Base-by-base conservation (phyloP, 2,888 invertebrate genomes). In the Xanthia icteritia region DNA sequence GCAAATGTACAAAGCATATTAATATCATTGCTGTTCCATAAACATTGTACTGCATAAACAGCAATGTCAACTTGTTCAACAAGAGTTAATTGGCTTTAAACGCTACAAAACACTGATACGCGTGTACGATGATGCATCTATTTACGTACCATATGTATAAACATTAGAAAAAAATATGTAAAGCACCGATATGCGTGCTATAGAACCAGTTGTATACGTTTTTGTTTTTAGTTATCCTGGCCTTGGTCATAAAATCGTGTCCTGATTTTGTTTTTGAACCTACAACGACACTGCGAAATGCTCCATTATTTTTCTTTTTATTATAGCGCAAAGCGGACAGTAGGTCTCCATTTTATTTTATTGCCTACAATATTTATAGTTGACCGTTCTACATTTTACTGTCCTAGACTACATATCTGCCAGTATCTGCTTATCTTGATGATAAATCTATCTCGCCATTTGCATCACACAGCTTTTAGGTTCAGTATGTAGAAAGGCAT, bases 71-170 rank as follows among this genome's bases (percentile, higher is more conserved):
- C 76, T 80, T 77, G 86, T 79, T 78, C 76, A 89, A 88, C 79
- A 71, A 87, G 84, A 79, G 80, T 84, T 82, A 86, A 88, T 83
- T 86, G 85, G 74, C 71, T 86, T 78, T 61, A 86, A 81, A 88
- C 61, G 79, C 48, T 79, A 80, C 74, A 73, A 72, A 86, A 78
- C 66, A 76, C 56, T 76, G 77, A 86, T 77, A 83, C 76, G 76
- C 66, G 66, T 54, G 71, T 68, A 73, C 66, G 65, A n/a, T 66
- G 31, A 60, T 65, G 68, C 39, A 70, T 85, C n/a, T 64, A 70
- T 77, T 73, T 77, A 56, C 54, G 60, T 73, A 27, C 15, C n/a
- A n/a, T 65, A 63, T 11, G 5, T n/a, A 67, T 20, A 36, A 11
- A 36, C 31, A 69, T 54, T 23, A 9, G 31, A 80, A 79, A 66